Conservation (phyloP, 2,797 vertebrate species). For the Otolemur crassicaudatus region DNA sequence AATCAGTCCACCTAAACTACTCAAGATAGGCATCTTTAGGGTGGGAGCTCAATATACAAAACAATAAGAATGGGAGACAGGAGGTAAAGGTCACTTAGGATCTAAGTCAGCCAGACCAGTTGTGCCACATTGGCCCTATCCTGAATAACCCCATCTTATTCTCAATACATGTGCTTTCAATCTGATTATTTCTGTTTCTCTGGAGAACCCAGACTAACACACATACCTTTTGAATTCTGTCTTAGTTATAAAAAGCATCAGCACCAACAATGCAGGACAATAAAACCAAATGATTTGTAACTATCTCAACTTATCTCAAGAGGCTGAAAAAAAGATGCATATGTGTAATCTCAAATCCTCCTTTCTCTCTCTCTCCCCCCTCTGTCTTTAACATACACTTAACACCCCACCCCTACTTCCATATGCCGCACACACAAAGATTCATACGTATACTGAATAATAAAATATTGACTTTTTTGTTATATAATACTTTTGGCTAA, state of each 20-base stretch:
- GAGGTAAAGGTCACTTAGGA: too few relatives aligned
- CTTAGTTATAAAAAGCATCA: not conserved
- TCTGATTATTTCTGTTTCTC: not conserved
- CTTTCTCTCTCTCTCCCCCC: not conserved
- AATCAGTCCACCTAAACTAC: too few relatives aligned
- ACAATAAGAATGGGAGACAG: too few relatives aligned
- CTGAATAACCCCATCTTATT: too few relatives aligned
- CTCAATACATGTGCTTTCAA: too few relatives aligned
- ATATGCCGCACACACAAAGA: not conserved
- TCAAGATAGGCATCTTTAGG: too few relatives aligned
- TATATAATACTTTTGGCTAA: not conserved
- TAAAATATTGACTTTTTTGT: not conserved
- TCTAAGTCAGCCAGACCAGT: too few relatives aligned
- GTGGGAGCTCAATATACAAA: too few relatives aligned
- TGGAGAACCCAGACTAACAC: not conserved
- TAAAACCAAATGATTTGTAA: not conserved
- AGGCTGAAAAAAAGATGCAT: not conserved
- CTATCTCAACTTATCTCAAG: not conserved
- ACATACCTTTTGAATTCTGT: not conserved
- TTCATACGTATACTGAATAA: not conserved
- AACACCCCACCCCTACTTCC: not conserved
- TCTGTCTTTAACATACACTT: not conserved
- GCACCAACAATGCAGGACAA: not conserved
- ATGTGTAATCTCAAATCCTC: not conserved
- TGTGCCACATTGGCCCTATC: too few relatives aligned